Evolutionary conservation across 2,888 invertebrate genomes (phyloP).

Genomic region (Cremastobaeus sp.): DNA sequence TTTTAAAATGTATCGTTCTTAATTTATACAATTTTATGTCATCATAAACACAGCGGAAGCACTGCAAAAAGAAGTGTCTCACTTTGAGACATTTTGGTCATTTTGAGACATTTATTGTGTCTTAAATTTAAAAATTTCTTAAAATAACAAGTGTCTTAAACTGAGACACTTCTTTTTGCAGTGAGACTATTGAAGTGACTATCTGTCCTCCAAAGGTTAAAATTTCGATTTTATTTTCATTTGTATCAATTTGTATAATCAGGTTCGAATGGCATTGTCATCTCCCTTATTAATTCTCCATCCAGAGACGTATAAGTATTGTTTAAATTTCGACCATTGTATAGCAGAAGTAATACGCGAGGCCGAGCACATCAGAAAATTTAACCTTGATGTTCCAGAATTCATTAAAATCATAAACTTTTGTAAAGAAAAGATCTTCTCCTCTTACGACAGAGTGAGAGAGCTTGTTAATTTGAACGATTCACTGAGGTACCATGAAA

Average conservation of each 20-base stretch:
- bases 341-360: constrained; percentile 87
- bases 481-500: constrained; percentile 69
- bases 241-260: constrained; percentile 6
- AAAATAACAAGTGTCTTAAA: no score
- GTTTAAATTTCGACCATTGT: constrained; percentile 86
- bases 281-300: constrained; percentile 85
- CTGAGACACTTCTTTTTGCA: no score
- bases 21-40: no score
- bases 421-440: constrained; percentile 84
- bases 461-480: constrained; percentile 83
- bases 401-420: constrained; percentile 86
- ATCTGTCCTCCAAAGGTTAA: no score
- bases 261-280: constrained; percentile 84
- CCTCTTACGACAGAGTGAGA: constrained; percentile 82
- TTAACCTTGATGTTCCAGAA: constrained; percentile 87
- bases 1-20: no score
- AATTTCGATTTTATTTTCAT: background rate
- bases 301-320: constrained; percentile 82
- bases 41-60: no score
- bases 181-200: no score
- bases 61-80: no score
- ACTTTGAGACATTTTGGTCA: no score
- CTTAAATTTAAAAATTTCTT: no score
- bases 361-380: constrained; percentile 89
- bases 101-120: no score